Evolutionary conservation across 1,140 invertebrate genomes (phyloP).

Genomic region (Macrobrachium rosenbergii): DNA sequence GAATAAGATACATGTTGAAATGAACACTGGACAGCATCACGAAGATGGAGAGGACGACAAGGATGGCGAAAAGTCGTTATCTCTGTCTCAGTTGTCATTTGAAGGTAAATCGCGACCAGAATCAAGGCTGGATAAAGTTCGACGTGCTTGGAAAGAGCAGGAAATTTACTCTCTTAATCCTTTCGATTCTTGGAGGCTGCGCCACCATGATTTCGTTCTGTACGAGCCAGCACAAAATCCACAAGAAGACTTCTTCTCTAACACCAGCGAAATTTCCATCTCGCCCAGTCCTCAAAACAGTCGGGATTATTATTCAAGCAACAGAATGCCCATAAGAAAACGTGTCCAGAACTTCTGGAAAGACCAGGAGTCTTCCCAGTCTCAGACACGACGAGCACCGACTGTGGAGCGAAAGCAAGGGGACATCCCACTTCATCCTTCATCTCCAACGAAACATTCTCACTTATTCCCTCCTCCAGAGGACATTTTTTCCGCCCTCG

Average conservation of each 20-base stretch:
- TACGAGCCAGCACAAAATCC: neutral
- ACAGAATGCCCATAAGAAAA: conserved; percentile 18
- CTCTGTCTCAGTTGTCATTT: neutral
- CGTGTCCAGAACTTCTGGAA: conserved; percentile 9
- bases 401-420: neutral
- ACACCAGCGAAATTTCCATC: neutral
- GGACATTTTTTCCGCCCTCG: conserved; percentile 36
- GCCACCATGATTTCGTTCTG: neutral
- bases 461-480: conserved; percentile 26
- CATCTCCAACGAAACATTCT: neutral
- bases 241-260: neutral
- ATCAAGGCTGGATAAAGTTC: conserved; percentile 30
- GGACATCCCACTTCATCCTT: neutral
- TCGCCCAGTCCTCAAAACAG: neutral
- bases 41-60: too few relatives aligned
- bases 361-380: neutral
- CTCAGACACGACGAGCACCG: neutral
- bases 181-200: conserved; percentile 40
- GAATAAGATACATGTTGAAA: too few relatives aligned
- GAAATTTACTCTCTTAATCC: conserved; percentile 42
- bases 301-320: neutral
- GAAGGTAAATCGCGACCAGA: neutral
- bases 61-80: too few relatives aligned
- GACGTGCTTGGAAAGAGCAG: conserved; percentile 25
- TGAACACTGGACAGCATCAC: too few relatives aligned